phyloP scores from a whole-genome alignment of 2,113 vertebrate genomes.

The Megaptera novaeangliae region DNA sequence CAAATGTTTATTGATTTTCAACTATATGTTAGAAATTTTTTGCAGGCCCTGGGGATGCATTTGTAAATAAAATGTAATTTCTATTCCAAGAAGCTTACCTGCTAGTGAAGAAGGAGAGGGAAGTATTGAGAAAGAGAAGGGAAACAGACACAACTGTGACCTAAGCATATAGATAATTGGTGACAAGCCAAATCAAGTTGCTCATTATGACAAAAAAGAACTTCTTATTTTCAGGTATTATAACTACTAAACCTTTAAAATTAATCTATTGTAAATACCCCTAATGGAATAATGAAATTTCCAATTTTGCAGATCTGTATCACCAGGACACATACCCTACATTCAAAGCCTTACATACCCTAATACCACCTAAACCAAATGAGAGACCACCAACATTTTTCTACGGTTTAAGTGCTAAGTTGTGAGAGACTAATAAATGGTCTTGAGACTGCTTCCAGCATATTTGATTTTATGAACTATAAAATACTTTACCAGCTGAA shows the following conservation, averaged over 20 bases:
- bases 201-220: neutral
- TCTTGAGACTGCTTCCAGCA: conserved; percentile 29
- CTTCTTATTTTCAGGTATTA: neutral
- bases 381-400: neutral
- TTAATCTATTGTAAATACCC: neutral
- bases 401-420: neutral
- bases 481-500: conserved; percentile 52
- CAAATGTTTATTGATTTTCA: neutral
- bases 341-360: neutral
- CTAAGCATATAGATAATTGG: neutral
- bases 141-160: neutral
- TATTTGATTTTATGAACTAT: conserved; percentile 59
- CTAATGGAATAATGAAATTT: neutral
- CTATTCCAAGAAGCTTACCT: neutral
- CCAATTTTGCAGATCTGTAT: neutral
- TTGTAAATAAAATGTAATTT: conserved; percentile 8
- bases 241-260: neutral
- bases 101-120: neutral
- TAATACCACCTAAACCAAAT: neutral
- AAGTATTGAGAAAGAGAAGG: neutral
- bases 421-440: conserved; percentile 23
- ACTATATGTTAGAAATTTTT: neutral
- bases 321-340: neutral
- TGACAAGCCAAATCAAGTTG: neutral
- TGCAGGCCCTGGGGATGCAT: neutral